Conservation (phyloP, 2,113 vertebrate genomes). For the Triplophysa rosa region DNA sequence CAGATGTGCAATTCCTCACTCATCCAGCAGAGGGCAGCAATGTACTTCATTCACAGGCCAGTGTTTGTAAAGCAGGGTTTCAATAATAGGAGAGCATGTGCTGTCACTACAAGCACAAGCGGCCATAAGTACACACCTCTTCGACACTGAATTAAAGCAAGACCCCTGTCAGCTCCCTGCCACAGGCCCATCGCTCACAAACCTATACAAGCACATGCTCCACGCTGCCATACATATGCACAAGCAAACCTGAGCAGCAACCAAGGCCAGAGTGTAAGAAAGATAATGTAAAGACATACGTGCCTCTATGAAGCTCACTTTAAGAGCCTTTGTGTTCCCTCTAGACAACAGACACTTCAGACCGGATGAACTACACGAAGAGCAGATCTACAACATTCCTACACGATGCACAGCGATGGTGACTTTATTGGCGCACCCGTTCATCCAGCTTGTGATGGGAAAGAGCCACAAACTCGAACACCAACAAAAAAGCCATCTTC, state of each 20-base stretch:
- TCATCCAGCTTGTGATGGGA: conserved; percentile 9
- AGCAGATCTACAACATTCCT: neutral
- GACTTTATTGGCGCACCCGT: neutral
- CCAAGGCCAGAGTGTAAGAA: conserved; percentile 2
- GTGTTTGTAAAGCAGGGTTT: conserved; percentile 70
- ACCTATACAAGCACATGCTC: conserved; percentile 44
- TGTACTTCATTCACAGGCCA: conserved; percentile 63
- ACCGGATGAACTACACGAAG: too few species aligned
- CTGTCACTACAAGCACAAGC: conserved; percentile 77
- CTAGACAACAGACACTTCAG: neutral
- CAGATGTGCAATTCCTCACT: conserved; percentile 40
- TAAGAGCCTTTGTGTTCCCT: neutral
- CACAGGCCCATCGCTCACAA: conserved; percentile 63
- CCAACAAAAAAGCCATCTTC: conserved; percentile 11
- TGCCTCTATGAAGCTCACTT: neutral
- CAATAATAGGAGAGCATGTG: conserved; percentile 78
- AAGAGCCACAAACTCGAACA: neutral
- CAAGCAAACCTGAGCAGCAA: neutral
- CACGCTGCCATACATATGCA: conserved; percentile 43
- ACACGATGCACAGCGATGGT: neutral
- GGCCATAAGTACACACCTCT: conserved; percentile 77
- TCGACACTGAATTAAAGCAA: conserved; percentile 78
- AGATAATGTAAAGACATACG: neutral
- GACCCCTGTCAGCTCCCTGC: conserved; percentile 76
- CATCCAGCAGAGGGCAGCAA: conserved; percentile 74